phyloP scores from a whole-genome alignment of 2,797 vertebrate species.

The Pyrocephalus nanus region DNA sequence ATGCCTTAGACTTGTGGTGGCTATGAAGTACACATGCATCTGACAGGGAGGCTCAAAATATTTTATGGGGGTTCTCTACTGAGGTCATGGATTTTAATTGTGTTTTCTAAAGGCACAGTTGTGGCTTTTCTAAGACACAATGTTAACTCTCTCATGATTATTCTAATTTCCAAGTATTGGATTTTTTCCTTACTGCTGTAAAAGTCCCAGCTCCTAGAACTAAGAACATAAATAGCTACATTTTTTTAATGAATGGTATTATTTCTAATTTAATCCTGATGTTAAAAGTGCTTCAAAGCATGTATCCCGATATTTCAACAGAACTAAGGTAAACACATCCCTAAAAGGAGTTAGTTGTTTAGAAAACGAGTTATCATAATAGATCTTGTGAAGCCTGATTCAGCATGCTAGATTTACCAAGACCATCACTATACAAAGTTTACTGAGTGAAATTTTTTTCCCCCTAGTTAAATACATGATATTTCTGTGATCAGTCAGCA shows the following conservation, averaged over 20 bases:
- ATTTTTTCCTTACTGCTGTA: neutral
- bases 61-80: neutral
- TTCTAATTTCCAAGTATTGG: neutral
- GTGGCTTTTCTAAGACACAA: neutral
- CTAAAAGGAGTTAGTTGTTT: neutral
- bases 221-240: neutral
- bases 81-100: neutral
- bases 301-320: neutral
- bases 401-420: neutral
- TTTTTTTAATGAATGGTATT: neutral
- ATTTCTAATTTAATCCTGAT: neutral
- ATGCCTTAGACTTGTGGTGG: conserved; percentile 34
- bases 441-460: neutral
- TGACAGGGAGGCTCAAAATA: neutral
- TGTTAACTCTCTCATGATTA: neutral
- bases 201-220: neutral
- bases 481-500: neutral
- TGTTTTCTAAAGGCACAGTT: neutral
- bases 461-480: accelerated
- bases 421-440: neutral
- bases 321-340: neutral
- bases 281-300: neutral
- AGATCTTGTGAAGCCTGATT: neutral
- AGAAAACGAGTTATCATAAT: neutral
- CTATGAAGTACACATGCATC: neutral